Conservation (phyloP, 1,140 invertebrate species). For the Homalodisca vitripennis region DNA sequence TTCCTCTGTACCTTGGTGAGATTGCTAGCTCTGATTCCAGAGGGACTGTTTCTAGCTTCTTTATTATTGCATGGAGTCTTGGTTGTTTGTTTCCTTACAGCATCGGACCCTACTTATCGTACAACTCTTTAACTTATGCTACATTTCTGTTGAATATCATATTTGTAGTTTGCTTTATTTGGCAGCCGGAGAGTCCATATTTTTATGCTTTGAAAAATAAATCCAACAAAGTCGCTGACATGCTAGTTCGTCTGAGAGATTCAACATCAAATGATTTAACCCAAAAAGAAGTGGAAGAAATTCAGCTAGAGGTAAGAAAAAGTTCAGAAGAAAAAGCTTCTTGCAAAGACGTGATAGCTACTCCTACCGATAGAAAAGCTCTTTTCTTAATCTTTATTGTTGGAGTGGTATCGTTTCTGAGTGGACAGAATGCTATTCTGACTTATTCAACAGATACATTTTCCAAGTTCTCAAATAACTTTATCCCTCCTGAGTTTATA, state of each 20-base stretch:
- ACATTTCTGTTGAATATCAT: constrained; percentile 59
- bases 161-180: constrained; percentile 65
- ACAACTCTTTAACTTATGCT: constrained; percentile 62
- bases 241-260: constrained; percentile 63
- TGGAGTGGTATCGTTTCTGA: constrained; percentile 37
- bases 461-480: background rate
- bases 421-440: constrained; percentile 38
- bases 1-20: constrained; percentile 85
- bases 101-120: constrained; percentile 71
- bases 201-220: constrained; percentile 61
- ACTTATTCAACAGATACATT: constrained; percentile 34
- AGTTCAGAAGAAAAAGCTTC: constrained; percentile 35
- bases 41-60: constrained; percentile 62
- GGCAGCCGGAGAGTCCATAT: constrained; percentile 81
- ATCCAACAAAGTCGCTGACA: constrained; percentile 58
- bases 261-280: constrained; percentile 39
- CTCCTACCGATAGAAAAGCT: constrained; percentile 32
- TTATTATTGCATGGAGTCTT: constrained; percentile 72
- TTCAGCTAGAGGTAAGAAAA: constrained; percentile 33
- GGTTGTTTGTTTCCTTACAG: constrained; percentile 72
- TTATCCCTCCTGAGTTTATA: background rate
- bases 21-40: constrained; percentile 53
- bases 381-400: constrained; percentile 37
- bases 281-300: constrained; percentile 36
- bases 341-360: constrained; percentile 36